Evolutionary conservation across 1,140 invertebrate genomes (phyloP), one percentile per base, ranked within the genome.

Genomic region (Venturia canescens): DNA sequence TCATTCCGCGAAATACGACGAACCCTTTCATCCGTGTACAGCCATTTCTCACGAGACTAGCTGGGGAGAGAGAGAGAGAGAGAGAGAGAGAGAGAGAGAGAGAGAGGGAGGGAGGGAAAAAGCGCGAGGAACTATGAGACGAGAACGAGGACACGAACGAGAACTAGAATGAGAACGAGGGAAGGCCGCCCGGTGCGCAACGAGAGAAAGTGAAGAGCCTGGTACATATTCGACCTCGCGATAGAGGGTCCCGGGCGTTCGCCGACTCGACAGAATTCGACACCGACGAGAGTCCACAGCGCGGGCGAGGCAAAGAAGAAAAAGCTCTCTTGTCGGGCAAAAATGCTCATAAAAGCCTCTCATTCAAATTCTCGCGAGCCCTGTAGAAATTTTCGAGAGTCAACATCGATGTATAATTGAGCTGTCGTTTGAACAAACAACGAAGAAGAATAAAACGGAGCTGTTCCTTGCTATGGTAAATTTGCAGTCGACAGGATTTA

Each of bases 1-100:
- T 87, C 85, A 86, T 83, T 86, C 83, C 82, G 82, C 70, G 81
- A 66, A 77, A 83, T n/a, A n/a, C 79, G 70, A 74, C 75, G 80
- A 83, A 80, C 81, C 86, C 60, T 85, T 84, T 83, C 82, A 83
- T 82, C 82, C 83, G 81, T 48, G 84, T 67, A 69, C 29, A 78
- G 82, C 79, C 69, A 70, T 77, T 77, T 66, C 57, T 77, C 57
- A 31, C 31, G 60, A 77, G 60, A 77, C 78, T 69, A 15, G 29
- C 66, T 69, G 60, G 29, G n/a, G 44, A 38, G 44, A 31, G 67
- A 31, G 38, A 5, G 31, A 31, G 63, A n/a, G 38, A 74, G 57
- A 53, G 23, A 76, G 53, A 7, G 74, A 53, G 38, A 44, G 38
- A 38, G 44, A 31, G 67, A 31, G 38, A 5, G 31, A 31, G 63